These are phyloP conservation scores for Germaria angustata DNA, from an alignment of 2,888 invertebrate genomes.

Conservation along the genomic window DNA sequence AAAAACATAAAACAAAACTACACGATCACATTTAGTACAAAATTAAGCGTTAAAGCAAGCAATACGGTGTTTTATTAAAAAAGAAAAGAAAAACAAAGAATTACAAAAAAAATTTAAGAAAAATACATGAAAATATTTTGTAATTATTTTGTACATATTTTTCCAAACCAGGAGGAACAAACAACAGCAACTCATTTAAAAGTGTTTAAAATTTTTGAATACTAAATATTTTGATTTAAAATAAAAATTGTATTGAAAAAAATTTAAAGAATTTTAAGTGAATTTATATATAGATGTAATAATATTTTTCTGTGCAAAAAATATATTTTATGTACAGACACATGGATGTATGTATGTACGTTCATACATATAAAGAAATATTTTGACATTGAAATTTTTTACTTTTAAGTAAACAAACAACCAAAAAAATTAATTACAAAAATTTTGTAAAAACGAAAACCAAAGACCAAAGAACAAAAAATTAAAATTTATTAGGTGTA, in stretches of 20 bases:
- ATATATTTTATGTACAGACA: neutral
- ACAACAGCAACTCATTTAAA: slow-evolving; percentile 3
- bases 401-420: slow-evolving; percentile 5
- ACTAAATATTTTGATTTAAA: neutral
- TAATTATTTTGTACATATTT: neutral
- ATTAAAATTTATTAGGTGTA: neutral
- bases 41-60: slow-evolving; percentile 47
- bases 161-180: neutral
- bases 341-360: neutral
- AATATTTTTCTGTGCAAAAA: slow-evolving; percentile 1
- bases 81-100: neutral
- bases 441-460: neutral
- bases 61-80: slow-evolving; percentile 8
- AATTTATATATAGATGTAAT: slow-evolving; percentile 30
- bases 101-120: neutral
- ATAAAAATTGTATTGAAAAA: slow-evolving; percentile 5
- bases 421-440: neutral
- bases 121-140: slow-evolving; percentile 1
- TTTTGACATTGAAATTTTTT: slow-evolving; percentile 63
- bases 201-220: neutral
- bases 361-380: slow-evolving; percentile 10
- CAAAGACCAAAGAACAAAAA: neutral
- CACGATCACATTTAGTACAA: slow-evolving; percentile 64
- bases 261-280: slow-evolving; percentile 38
- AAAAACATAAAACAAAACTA: neutral